Conservation (phyloP, 1,140 invertebrate genomes). For the Solenopsis invicta region DNA sequence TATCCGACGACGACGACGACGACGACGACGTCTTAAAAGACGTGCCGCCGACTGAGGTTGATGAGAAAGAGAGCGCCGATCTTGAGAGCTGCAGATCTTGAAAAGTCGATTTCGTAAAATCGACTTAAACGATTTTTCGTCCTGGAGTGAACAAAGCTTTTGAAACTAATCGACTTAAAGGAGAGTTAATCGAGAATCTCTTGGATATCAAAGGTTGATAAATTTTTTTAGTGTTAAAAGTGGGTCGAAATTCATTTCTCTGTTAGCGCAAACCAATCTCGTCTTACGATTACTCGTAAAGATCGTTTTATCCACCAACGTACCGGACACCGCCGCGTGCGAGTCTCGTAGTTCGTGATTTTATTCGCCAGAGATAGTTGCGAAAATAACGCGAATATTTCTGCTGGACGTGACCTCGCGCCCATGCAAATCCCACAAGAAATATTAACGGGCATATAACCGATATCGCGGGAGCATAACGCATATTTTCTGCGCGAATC, state of each 20-base stretch:
- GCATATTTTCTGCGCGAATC: conserved; percentile 46
- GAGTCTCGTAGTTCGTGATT: conserved; percentile 29
- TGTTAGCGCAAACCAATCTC: not conserved
- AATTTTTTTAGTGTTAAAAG: not conserved
- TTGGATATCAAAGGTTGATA: not conserved
- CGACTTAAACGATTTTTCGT: conserved; percentile 19
- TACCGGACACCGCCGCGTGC: not conserved
- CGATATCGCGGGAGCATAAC: conserved; percentile 50
- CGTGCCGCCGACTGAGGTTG: not conserved
- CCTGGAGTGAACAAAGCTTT: not conserved
- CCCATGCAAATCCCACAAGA: conserved; percentile 53
- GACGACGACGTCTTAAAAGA: conserved; percentile 33
- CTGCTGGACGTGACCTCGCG: conserved; percentile 20
- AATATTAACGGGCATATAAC: conserved; percentile 58
- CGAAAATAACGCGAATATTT: conserved; percentile 53
- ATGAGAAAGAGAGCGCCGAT: conserved; percentile 15
- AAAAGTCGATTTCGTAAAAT: conserved; percentile 47
- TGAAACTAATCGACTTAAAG: not conserved
- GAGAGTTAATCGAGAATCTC: not conserved
- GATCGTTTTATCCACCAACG: not conserved
- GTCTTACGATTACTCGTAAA: conserved; percentile 8
- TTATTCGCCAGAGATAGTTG: conserved; percentile 4
- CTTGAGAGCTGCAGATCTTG: not conserved
- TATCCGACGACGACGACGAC: conserved; percentile 15
- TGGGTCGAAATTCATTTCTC: conserved; percentile 6